Evolutionary conservation across 2,113 vertebrate genomes (phyloP).

Genomic region (Puma concolor): DNA sequence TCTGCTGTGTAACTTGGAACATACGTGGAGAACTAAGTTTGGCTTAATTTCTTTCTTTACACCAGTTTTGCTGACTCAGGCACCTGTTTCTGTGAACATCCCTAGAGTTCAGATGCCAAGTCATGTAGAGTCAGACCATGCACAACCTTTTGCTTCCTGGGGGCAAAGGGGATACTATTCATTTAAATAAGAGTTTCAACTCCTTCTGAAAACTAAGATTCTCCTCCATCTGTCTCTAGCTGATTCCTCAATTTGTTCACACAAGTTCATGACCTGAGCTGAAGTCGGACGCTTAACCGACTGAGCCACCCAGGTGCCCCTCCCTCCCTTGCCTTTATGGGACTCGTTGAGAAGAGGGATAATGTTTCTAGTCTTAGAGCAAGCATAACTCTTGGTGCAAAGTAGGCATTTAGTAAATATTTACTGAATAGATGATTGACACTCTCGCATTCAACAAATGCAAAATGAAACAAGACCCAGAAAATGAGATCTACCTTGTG

Average conservation of each 20-base stretch:
- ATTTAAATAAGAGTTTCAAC: background rate
- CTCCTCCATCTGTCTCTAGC: background rate
- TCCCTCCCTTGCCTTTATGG: background rate
- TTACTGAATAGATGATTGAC: constrained; percentile 16
- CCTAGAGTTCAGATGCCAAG: background rate
- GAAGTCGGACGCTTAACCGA: too few species aligned
- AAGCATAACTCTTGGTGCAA: constrained; percentile 19
- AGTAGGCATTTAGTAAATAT: constrained; percentile 53
- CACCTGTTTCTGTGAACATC: background rate
- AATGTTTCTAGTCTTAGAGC: background rate
- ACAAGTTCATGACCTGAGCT: too few species aligned
- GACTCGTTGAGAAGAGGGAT: background rate
- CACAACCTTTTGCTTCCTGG: background rate
- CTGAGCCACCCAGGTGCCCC: too few species aligned
- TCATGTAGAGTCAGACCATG: background rate
- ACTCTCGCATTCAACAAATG: background rate
- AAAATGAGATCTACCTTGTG: background rate
- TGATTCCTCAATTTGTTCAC: background rate
- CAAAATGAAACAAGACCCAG: background rate
- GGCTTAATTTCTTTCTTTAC: background rate
- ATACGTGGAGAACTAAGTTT: background rate
- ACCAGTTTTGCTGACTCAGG: background rate
- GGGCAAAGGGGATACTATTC: background rate
- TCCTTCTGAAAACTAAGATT: background rate
- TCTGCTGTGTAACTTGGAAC: background rate